Evolutionary conservation across 1,140 invertebrate species (phyloP), one percentile per base, ranked within the genome.

Genomic region (Papilio xuthus): DNA sequence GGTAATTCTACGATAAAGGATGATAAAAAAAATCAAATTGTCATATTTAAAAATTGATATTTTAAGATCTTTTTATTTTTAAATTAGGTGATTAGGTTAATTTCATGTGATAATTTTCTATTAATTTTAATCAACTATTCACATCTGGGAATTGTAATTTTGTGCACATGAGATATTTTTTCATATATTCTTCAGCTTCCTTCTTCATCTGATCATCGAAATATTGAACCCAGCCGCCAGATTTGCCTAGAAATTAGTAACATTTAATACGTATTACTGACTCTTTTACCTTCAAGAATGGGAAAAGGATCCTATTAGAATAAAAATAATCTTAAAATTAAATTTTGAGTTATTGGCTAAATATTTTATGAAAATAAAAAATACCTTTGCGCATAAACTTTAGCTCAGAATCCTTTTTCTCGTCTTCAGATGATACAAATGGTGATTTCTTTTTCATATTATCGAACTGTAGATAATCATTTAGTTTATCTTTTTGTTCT

Each of bases 361-460:
- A 37, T 37, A 37, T 37, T 37, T 37, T 37, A 37, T 37, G 32
- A 37, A 37, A 37, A 37, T 37, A 37, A 37, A 37, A 37, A 6
- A 18, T 79, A 87, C 89, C 89, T 85, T 89, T 90, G 28, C 88
- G 85, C 71, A 89, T 82, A 76, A 90, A 90, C n/a, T 84, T 84
- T 0, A 82, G 18, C 72, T 83, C 82, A 2, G 79, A 76, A 42
- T 85, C 73, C 10, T 85, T 73, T 18, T 85, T 78, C 1, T 77
- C 47, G 93, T 86, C 0, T 87, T 83, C 81, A 95, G 94, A 50
- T 37, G 95, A 95, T 84, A 96, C 96, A 1, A 96, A 95, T 53
- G 95, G 89, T 7, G 94, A 91, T 84, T 96, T 97, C 4, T 94
- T 89, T 83, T 96, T 96, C 96, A 97, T 97, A 37, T 92, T 96